Evolutionary conservation across 1,140 invertebrate species (phyloP), one percentile per base, ranked within the genome.

Genomic region (Muscidifurax raptorellus): DNA sequence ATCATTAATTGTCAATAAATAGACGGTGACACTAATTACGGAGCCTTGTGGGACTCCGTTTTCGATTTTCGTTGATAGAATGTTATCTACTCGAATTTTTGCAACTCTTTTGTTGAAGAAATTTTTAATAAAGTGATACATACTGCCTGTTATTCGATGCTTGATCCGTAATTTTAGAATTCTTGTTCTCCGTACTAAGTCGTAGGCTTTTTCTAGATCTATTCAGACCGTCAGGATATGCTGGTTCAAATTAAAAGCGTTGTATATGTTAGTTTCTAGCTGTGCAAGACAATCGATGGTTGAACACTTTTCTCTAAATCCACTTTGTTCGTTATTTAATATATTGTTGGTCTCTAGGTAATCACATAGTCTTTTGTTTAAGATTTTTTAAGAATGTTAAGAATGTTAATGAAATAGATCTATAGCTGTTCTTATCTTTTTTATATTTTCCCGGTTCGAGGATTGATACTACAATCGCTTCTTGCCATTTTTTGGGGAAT

Each of bases 301-400:
- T 9, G 82, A 87, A 28, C 87, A 77, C 66, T 66, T 75, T 75
- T 40, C 25, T 44, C 36, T 75, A 77, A 91, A 87, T 13, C 77
- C 86, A 78, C 75, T 81, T 79, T 88, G 84, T 15, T 25, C 40
- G 27, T 27, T 28, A 9, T 72, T 44, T 0, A 91, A 75, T 25
- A 87, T 80, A 12, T 88, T 80, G 5, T 85, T 86, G 25, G 86
- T 67, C 40, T 88, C 75, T 0, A 86, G 82, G 12, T 30, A 76
- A 15, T 59, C 30, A 32, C 66, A 28, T 3, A 89, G 76, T 69
- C 87, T 85, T n/a, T 40, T 12, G 44, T 87, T 82, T 27, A 89
- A 85, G 0, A 89, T 87, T 85, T 84, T 89, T 91, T 90, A 22
- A 87, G 71, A 25, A 90, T 32, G 85, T 92, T 91, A 18, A 87